Conservation (phyloP, 2,797 vertebrate genomes). For the Galagoides demidoff region DNA sequence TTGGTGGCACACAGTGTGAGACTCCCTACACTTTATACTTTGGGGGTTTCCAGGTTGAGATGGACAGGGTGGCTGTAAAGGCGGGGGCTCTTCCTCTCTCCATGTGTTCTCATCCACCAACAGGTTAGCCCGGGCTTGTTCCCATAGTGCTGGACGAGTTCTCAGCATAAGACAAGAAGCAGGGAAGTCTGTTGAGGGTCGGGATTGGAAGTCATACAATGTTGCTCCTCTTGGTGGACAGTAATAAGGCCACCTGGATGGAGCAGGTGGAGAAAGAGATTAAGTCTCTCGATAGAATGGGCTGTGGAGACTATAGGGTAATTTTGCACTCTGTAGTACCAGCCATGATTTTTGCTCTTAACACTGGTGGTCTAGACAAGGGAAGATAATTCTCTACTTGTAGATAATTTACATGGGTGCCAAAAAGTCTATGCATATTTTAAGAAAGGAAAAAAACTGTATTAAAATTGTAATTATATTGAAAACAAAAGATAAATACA, state of each 20-base stretch:
- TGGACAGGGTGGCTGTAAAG: too few relatives aligned
- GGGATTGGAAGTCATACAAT: neutral
- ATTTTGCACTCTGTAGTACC: neutral
- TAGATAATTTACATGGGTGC: neutral
- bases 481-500: too few relatives aligned
- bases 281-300: neutral
- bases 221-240: neutral
- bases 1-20: neutral
- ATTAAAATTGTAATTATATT: too few relatives aligned
- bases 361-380: neutral
- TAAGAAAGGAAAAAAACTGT: too few relatives aligned
- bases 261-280: neutral
- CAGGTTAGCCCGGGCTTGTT: neutral
- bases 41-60: neutral
- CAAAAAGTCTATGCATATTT: too few relatives aligned
- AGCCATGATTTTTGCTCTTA: neutral
- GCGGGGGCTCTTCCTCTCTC: neutral
- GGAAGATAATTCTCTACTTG: neutral
- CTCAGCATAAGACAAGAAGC: neutral
- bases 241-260: neutral
- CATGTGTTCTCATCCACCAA: neutral
- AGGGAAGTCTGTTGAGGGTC: neutral
- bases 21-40: neutral
- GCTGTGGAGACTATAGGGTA: neutral
- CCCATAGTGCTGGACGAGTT: neutral